Conservation (phyloP, 2,797 vertebrate genomes). For the Telmatherina bonti region DNA sequence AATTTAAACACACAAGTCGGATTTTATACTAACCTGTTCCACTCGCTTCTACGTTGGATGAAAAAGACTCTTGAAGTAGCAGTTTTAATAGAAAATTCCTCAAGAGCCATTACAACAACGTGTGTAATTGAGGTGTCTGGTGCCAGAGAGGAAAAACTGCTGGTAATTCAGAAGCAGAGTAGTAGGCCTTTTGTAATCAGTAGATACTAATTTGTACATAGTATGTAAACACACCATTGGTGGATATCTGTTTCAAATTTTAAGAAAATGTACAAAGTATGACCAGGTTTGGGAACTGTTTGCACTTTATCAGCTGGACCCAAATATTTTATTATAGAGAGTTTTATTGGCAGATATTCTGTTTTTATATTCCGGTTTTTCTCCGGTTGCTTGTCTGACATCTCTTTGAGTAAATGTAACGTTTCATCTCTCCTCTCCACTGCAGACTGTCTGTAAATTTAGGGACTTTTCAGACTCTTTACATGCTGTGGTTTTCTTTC, state of each 20-base stretch:
- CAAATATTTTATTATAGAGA: neutral
- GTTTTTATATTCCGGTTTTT: neutral
- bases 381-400: neutral
- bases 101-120: neutral
- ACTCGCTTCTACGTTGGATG: neutral
- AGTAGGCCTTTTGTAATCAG: too few relatives aligned
- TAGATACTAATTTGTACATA: neutral
- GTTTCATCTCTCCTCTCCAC: neutral
- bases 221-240: neutral
- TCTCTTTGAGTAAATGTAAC: neutral
- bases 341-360: neutral
- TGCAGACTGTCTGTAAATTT: neutral
- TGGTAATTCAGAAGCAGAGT: neutral
- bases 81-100: neutral
- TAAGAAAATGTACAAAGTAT: neutral
- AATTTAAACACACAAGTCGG: conserved; percentile 3
- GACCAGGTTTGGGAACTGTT: neutral
- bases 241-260: neutral
- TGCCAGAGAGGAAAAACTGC: neutral
- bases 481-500: neutral
- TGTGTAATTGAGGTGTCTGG: neutral
- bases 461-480: neutral
- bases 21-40: conserved; percentile 14
- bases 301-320: neutral
- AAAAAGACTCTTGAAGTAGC: neutral